These are phyloP conservation scores for Hemiprocne comata DNA, from an alignment of 2,113 vertebrate genomes.

Conservation along the genomic window DNA sequence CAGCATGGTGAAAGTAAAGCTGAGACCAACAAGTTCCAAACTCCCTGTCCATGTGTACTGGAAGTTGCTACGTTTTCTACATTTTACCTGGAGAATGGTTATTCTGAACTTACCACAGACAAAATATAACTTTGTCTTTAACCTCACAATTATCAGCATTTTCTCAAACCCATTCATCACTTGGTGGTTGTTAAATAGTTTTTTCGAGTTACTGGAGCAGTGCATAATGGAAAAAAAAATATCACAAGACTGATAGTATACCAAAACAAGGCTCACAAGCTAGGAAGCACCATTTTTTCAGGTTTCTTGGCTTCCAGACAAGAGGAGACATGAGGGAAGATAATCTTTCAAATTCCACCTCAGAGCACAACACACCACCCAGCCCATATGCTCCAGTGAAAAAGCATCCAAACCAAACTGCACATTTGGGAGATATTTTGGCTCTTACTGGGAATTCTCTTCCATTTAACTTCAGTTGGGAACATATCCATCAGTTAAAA, in stretches of 20 bases:
- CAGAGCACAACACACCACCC: not conserved
- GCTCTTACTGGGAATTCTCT: slow-evolving; percentile 32
- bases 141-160: not conserved
- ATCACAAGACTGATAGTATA: not conserved
- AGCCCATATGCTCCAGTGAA: not conserved
- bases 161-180: not conserved
- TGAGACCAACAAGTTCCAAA: not conserved
- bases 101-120: not conserved
- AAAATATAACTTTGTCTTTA: not conserved
- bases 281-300: slow-evolving; percentile 18
- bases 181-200: not conserved
- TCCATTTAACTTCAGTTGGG: slow-evolving; percentile 54
- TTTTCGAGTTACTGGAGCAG: not conserved
- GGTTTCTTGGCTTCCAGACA: slow-evolving; percentile 34
- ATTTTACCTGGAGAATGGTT: not conserved
- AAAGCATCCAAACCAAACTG: slow-evolving; percentile 43
- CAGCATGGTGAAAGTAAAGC: not conserved
- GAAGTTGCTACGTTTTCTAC: not conserved
- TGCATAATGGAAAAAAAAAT: not conserved
- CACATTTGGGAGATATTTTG: slow-evolving; percentile 33
- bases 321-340: slow-evolving; percentile 20
- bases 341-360: slow-evolving; percentile 37
- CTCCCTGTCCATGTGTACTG: not conserved
- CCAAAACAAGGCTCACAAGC: not conserved
- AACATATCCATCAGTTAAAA: slow-evolving; percentile 46